phyloP scores from a whole-genome alignment of 2,888 invertebrate species.

The Xestia c-nigrum region DNA sequence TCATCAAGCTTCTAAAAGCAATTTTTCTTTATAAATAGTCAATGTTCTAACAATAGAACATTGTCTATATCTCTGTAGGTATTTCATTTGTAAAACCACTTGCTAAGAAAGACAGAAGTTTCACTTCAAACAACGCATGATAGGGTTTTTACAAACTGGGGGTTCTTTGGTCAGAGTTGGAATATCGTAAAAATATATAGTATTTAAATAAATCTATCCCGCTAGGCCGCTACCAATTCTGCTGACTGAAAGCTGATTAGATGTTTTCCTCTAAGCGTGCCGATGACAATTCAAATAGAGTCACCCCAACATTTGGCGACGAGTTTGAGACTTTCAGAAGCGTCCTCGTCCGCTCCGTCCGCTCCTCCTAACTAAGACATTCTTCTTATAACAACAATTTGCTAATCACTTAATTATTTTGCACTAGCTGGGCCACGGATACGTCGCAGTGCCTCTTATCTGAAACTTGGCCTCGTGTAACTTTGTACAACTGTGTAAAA shows the following conservation, averaged over 20 bases:
- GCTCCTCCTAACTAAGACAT: background rate
- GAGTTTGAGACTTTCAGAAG: no score
- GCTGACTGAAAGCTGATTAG: background rate
- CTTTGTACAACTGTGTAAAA: no score
- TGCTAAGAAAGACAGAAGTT: conserved; percentile 22
- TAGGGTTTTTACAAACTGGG: background rate
- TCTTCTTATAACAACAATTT: background rate
- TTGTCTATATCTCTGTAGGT: conserved; percentile 53
- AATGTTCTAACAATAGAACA: conserved; percentile 62
- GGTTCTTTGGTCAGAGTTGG: background rate
- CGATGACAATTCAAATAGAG: no score
- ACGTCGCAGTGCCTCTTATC: no score
- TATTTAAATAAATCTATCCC: background rate
- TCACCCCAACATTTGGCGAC: no score
- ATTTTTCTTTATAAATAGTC: conserved; percentile 57
- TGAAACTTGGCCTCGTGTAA: no score
- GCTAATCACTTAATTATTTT: background rate
- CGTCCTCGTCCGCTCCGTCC: no score
- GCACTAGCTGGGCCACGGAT: no score
- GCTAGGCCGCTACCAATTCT: background rate
- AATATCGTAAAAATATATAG: background rate
- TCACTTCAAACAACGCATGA: background rate
- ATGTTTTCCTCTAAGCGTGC: background rate
- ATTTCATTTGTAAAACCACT: conserved; percentile 32
- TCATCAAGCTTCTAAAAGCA: conserved; percentile 32